Evolutionary conservation across 1,140 invertebrate genomes (phyloP).

Genomic region (Micrasema longulum): DNA sequence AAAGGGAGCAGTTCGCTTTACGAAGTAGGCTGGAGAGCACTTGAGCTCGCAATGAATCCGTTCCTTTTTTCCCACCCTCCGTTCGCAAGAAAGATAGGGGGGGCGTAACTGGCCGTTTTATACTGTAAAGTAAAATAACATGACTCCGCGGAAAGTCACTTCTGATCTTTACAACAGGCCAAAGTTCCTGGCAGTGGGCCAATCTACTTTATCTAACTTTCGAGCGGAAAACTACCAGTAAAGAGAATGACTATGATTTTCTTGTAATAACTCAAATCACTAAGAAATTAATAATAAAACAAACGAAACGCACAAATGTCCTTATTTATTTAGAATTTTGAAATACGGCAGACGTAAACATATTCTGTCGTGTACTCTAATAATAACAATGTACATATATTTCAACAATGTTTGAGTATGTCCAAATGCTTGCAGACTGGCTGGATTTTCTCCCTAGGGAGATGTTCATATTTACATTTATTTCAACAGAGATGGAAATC

Average conservation of each 20-base stretch:
- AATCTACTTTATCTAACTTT: constrained; percentile 23
- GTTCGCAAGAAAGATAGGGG: background rate
- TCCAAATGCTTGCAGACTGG: no score
- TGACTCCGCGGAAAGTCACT: constrained; percentile 17
- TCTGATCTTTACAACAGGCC: constrained; percentile 23
- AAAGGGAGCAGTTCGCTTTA: background rate
- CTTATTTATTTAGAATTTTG: no score
- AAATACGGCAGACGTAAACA: no score
- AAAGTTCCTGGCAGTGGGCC: constrained; percentile 3
- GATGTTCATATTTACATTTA: no score
- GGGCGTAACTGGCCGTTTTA: constrained; percentile 3
- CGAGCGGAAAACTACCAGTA: constrained; percentile 10
- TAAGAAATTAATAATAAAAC: background rate
- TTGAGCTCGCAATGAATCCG: no score
- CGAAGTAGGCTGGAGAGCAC: background rate
- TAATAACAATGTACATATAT: no score
- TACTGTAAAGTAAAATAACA: constrained; percentile 24
- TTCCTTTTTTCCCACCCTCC: no score
- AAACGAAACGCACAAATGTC: no score
- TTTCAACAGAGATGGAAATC: no score
- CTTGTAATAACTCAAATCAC: constrained; percentile 1
- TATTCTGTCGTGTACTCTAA: no score
- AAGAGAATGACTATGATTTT: constrained; percentile 28
- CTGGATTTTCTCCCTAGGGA: no score
- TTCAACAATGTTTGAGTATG: no score